Base-by-base conservation (phyloP, 2,797 vertebrate genomes). In the Gila robusta region DNA sequence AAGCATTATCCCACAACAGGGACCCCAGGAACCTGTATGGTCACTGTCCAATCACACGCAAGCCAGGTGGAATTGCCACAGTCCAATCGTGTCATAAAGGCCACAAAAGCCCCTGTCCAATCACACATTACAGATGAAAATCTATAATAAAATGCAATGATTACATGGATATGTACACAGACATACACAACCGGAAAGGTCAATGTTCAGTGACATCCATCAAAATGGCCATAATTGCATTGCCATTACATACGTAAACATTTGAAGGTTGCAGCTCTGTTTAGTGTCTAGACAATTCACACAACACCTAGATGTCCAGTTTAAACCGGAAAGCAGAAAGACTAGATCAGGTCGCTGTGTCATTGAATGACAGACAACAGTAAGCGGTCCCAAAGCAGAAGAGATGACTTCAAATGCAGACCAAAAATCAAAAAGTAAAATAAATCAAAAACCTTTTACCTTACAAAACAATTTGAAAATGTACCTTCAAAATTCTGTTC, bases 1-100 rank as follows among this genome's bases (percentile, higher is more conserved):
- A 92, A 92, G 74, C 71, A 91, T 91, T 90, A 88, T 80, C 86
- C 92, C 90, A 91, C 93, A 91, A 91, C 91, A 87, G 79, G 84
- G 90, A 91, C 89, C 91, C 41, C 56, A 89, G 67, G 84, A 47
- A 87, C 91, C 88, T 32, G 88, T 79, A 79, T 91, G 93, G 93
- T 94, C 93, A 93, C 81, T 8, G 90, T 89, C 91, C 89, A 87
- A 90, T 85, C 81, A 90, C 90, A 85, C 62, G 2, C 79, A 82
- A 79, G 89, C 83, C 74, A 76, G 79, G 82, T 32, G 0, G 74
- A 89, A 94, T 92, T 92, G 92, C 93, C 91, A 89, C 78, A 4
- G 79, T 49, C 89, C 90, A 88, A 93, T 93, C 91, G 54, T 71
- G 37, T 32, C 14, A 54, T 49, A 16, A 52, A 85, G 41, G 80